Evolutionary conservation across 2,113 vertebrate species (phyloP), one percentile per base, ranked within the genome.

Genomic region (Varanus komodoensis): DNA sequence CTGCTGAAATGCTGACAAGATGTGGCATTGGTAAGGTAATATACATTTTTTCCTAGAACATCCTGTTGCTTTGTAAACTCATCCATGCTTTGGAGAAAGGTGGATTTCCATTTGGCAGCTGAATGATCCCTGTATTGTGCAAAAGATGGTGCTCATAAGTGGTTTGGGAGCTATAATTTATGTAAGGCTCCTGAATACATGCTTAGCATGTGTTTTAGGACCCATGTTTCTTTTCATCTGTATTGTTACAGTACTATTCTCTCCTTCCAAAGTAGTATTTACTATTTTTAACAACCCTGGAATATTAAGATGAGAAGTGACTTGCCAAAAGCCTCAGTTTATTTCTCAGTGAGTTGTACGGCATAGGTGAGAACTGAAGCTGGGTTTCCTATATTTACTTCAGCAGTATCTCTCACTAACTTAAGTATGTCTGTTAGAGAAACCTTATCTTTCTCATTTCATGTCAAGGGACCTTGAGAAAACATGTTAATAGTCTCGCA

Each of bases 21-120:
- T 99, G 99, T 98, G 99, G 99, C 97, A 99, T 99, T 97, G 99
- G 99, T 98, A 99, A 99, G 99, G 99, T 99, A 99, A 99, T 98
- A 93, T 79, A 95, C 93, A 87, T 87, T 88, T 97, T 94, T 90
- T 93, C 91, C 93, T 91, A 11, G 92, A 0, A 69, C 7, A 57
- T 1, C 12, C 92, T 8, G 61, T 2, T 48, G 21, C 38, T 84
- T 57, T 7, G 17, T 78, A 68, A 69, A 50, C 38, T 57, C 27
- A 57, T 57, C 23, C 67, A 50, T 57, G 64, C 11, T 77, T 80
- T 71, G 17, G 34, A 29, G 12, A 71, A 75, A n/a, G 82, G 69
- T 93, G 0, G 0, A 75, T 87, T 92, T 93, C 4, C 25, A 19
- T 84, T 54, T 0, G 38, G 68, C 64, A 54, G 5, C 23, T 69